Base-by-base conservation (phyloP, 2,797 vertebrate species). In the Crenuchus spilurus region DNA sequence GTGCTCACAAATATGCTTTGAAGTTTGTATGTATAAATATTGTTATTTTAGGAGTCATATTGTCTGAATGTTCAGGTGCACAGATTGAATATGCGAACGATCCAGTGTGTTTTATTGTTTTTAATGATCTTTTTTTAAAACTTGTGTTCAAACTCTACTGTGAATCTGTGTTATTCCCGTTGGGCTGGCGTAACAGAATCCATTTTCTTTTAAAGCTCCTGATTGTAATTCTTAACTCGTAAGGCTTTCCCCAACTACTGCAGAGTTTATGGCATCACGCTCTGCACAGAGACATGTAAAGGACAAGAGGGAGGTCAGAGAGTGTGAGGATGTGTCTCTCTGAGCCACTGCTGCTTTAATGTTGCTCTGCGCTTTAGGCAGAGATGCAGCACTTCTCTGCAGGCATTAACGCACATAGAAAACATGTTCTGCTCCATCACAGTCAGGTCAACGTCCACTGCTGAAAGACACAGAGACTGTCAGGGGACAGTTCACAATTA, bases 181-280 rank as follows among this genome's bases (percentile, higher is more conserved):
- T 55, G n/a, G 55, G 48, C 24, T 72, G 35, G 52, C 49, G 39
- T 71, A 72, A 61, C 6, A 31, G 35, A 58, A 58, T 72, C 26
- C 16, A 63, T 44, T 44, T 55, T 65, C 61, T 51, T 64, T 49
- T 60, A 46, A 74, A 49, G 54, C 61, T 41, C 22, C 30, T 33
- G 26, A 60, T 58, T 49, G 54, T 42, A 48, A 39, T 31, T 31
- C 6, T 49, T 63, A 62, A 63, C 28, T 30, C 10, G 2, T 68
- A 74, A 68, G 31, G 54, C 64, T 51, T 68, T 61, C 55, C 52
- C 61, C 31, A 51, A 37, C 55, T 58, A 49, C 41, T 48, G 6
- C 13, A 35, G 42, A 48, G 31, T 42, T 16, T 63, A 54, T 65
- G 8, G 4, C 35, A 39, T 61, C 35, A 42, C 8, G 13, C 14